These are phyloP conservation scores for Drosophila putrida DNA, from an alignment of 2,888 invertebrate genomes.

Conservation along the genomic window DNA sequence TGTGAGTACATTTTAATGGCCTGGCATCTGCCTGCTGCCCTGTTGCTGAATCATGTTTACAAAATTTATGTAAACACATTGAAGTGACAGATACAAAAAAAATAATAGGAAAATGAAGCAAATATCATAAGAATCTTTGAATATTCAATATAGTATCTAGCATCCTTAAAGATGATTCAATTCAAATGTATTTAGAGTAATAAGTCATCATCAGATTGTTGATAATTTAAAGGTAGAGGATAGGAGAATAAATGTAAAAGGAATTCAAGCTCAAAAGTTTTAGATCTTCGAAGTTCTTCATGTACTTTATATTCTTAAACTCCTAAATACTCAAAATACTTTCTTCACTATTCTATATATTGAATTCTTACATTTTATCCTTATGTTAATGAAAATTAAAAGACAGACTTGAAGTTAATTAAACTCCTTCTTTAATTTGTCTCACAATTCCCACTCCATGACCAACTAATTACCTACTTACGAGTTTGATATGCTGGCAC, in stretches of 20 bases:
- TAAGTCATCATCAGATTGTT: no score
- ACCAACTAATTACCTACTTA: slow-evolving; percentile 10
- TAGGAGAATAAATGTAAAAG: no score
- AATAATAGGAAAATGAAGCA: background rate
- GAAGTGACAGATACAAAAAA: slow-evolving; percentile 1
- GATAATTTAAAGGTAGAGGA: no score
- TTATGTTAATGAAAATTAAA: no score
- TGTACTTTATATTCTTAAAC: no score
- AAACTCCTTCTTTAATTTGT: background rate
- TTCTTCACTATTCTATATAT: no score
- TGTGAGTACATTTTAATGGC: slow-evolving; percentile 51
- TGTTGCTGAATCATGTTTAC: slow-evolving; percentile 41
- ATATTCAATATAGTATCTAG: background rate
- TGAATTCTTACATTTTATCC: no score
- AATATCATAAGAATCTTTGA: background rate
- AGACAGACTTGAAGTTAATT: no score
- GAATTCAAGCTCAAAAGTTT: no score
- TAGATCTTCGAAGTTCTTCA: no score
- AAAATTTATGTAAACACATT: slow-evolving; percentile 32
- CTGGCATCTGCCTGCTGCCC: slow-evolving; percentile 38
- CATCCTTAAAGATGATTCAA: background rate
- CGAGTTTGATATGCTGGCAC: slow-evolving; percentile 14
- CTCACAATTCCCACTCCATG: background rate
- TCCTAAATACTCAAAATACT: no score
- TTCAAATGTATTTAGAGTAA: background rate